Evolutionary conservation across 2,888 invertebrate species (phyloP).

Genomic region (Ctenicera cuprea): DNA sequence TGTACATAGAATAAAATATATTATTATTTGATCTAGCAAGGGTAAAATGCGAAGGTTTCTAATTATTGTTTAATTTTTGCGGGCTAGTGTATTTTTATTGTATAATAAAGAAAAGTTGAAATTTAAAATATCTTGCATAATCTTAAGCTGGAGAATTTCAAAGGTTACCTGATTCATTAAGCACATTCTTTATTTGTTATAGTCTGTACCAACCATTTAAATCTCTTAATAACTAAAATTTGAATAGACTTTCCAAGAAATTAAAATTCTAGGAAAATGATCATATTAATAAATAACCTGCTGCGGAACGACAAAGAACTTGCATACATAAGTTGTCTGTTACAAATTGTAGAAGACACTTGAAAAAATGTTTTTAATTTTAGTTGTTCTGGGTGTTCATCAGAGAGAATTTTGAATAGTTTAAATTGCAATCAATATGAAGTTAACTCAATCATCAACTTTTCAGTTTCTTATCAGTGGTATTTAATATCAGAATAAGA

Average conservation of each 20-base stretch:
- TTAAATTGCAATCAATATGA: too few relatives aligned
- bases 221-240: not conserved
- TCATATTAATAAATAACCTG: not conserved
- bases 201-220: not conserved
- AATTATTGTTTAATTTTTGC: too few relatives aligned
- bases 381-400: too few relatives aligned
- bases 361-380: too few relatives aligned
- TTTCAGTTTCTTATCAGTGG: too few relatives aligned
- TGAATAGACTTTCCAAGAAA: not conserved
- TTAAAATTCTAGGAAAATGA: not conserved
- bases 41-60: too few relatives aligned
- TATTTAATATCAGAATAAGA: too few relatives aligned
- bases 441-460: too few relatives aligned
- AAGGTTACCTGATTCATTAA: constrained; percentile 21
- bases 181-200: constrained; percentile 6
- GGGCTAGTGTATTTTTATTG: not conserved
- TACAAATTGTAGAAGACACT: not conserved
- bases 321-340: not conserved
- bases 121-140: constrained; percentile 4
- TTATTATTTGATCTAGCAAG: too few relatives aligned
- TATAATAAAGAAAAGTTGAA: constrained; percentile 9
- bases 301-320: not conserved
- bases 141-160: not conserved
- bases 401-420: too few relatives aligned
- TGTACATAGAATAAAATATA: too few relatives aligned